Base-by-base conservation (phyloP, 2,113 vertebrate species). In the Euleptes europaea region DNA sequence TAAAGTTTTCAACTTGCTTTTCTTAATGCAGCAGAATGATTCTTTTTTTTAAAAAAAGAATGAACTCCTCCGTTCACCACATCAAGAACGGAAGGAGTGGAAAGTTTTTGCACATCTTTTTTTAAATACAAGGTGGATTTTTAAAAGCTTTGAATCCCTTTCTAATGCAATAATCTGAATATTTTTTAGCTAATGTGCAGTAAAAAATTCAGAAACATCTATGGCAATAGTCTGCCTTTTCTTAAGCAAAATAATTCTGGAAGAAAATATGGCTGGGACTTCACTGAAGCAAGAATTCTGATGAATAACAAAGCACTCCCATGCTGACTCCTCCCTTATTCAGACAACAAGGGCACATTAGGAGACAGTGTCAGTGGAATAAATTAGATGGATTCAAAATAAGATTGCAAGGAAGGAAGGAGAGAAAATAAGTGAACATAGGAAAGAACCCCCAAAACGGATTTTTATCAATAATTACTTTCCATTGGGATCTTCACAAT, bases 391-490 rank as follows among this genome's bases (percentile, higher is more conserved):
- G 89, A 84, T 88, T 90, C 83, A 92, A 89, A 93, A 88, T n/a
- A 92, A 81, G 81, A 15, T 40, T 49, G 47, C 69, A 87, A 91
- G 87, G 51, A 87, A 0, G 75, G 73, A 83, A 82, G 82, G 91
- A 71, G 72, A 80, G 77, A 80, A 91, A 90, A 90, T 94, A 83
- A 78, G 84, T n/a, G 63, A 91, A 92, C n/a, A 76, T 38, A 84
- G 49, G 71, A 84, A 83, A 88, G 87, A 84, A 90, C 63, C 26
- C 92, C 84, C 9, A 74, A 89, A 90, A 80, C 80, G 78, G 94
- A 93, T 90, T 72, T n/a, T 71, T 90, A 71, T 28, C 86, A 93
- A 69, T 89, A 92, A 88, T 95, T 94, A 89, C 82, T 80, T 94
- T 88, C 86, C 80, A 71, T 85, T 88, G 92, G 90, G 65, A 74